phyloP scores from a whole-genome alignment of 2,797 vertebrate genomes.

The Danio jaintianensis region DNA sequence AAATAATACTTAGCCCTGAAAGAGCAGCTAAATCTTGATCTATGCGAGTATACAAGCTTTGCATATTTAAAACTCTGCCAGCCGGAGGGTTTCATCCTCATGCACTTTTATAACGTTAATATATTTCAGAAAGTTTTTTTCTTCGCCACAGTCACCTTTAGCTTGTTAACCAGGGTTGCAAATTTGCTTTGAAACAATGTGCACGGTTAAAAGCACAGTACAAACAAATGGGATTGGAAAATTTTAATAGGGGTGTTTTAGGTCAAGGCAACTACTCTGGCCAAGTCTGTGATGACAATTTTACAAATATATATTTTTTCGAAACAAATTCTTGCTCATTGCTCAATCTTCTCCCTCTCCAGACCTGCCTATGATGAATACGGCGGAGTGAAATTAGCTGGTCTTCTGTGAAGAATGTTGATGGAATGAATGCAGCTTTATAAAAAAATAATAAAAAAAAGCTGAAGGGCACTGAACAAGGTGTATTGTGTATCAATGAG shows the following conservation, averaged over 20 bases:
- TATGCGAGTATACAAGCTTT: too few species aligned
- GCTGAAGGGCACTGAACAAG: slow-evolving; percentile 46
- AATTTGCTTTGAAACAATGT: background rate
- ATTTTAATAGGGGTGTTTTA: background rate
- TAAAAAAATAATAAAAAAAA: background rate
- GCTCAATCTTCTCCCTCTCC: background rate
- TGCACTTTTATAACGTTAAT: background rate
- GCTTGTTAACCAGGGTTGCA: background rate
- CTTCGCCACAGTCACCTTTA: background rate
- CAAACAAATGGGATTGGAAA: background rate
- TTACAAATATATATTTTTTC: background rate
- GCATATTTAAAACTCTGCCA: background rate
- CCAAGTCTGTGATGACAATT: slow-evolving; percentile 12
- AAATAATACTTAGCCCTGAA: too few species aligned
- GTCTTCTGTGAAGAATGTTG: slow-evolving; percentile 31
- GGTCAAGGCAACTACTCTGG: background rate
- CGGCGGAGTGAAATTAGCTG: slow-evolving; percentile 29
- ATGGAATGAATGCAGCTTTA: slow-evolving; percentile 10
- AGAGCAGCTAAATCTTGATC: too few species aligned
- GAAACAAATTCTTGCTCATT: background rate
- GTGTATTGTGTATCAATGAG: slow-evolving; percentile 45
- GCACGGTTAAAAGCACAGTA: background rate
- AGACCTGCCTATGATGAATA: slow-evolving; percentile 23
- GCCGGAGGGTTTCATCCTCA: background rate
- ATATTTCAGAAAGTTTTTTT: background rate